Evolutionary conservation across 2,113 vertebrate species (phyloP), one percentile per base, ranked within the genome.

Genomic region (Symphodus melops): DNA sequence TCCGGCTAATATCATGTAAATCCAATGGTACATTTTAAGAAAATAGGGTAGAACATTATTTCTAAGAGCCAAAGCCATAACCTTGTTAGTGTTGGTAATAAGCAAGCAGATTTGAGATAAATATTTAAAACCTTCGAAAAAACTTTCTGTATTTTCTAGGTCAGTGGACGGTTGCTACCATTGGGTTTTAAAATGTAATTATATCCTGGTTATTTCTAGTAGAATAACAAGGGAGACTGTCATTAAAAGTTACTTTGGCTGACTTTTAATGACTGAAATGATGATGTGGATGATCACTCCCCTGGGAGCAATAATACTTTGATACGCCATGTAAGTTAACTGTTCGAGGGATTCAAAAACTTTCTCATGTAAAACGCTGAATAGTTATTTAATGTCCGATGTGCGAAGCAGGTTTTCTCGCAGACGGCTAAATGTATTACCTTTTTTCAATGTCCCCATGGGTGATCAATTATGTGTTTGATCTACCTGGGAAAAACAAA

Each of bases 251-350:
- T 86, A 62, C 74, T 87, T 84, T 67, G 25, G 8, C 77, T 75
- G 78, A 90, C 85, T 90, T 92, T 91, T 91, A 90, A 90, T 92
- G 85, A 88, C 81, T 70, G 62, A 25, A 62, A 83, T 64, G 57
- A 75, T 79, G 72, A 82, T 77, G 74, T 68, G 66, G 69, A 77
- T 81, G 68, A 87, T 77, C 51, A 56, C 67, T 68, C 74, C 77
- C 68, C 46, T 72, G 54, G 72, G 72, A 80, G 75, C 70, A 55
- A 13, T 66, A 75, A 76, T 63, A 75, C 79, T 89, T 76, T 84
- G 75, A 85, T 72, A 83, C 68, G 67, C 65, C 23, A 59, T 79
- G 57, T 75, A 55, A 76, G 59, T 76, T 65, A 36, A 77, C 68
- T 8, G 8, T 84, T 56, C 57, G 36, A 75, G 55, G 54, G 54